Evolutionary conservation across 37 sponge, comb jelly and placozoan species (phyloP), one percentile per base, ranked within the genome.

Genomic region (Eunapius fragilis): DNA sequence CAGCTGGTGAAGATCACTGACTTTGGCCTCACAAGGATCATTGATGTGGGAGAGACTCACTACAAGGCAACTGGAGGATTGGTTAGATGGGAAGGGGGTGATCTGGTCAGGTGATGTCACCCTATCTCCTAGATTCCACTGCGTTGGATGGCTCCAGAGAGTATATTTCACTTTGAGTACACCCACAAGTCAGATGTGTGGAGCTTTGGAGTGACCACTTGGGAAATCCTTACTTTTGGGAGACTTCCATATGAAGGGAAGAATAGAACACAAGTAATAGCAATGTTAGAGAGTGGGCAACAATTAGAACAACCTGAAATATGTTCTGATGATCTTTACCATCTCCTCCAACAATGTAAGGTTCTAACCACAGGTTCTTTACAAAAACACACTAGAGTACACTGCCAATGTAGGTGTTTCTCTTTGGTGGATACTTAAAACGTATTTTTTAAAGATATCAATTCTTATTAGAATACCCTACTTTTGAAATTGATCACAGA

Each of bases 171-270:
- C 33, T 84, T 85, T 38, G 69, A 85, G 14, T 96, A 88, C 82
- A 89, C 94, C 10, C 94, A 96, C 90, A 93, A 96, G 77, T 91
- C 94, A 30, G 97, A 96, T 35, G 92, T 96, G n/a, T 96, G 97
- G 97, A 84, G 91, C 48, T 96, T 79, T 77, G 97, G 94, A 28
- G 91, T 96, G 70, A 96, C 97, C 0, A 89, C 91, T 74, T 96
- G 97, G 97, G 97, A 96, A 82, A 91, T 96, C 0, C 89, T 96
- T 23, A 96, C 94, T 17, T 93, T 91, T 87, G 95, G 95, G 5
- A 58, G 86, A 19, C 25, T 85, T 13, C 95, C 95, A 10, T 95
- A 89, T 69, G 72, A 74, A 28, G 85, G 82, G 25, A 75, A 68
- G 68, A 50, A 86, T 13, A 76, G 86, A 58, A 72, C 69, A 7